Base-by-base conservation (phyloP, 2,113 vertebrate genomes). In the Herpetotheres cachinnans region DNA sequence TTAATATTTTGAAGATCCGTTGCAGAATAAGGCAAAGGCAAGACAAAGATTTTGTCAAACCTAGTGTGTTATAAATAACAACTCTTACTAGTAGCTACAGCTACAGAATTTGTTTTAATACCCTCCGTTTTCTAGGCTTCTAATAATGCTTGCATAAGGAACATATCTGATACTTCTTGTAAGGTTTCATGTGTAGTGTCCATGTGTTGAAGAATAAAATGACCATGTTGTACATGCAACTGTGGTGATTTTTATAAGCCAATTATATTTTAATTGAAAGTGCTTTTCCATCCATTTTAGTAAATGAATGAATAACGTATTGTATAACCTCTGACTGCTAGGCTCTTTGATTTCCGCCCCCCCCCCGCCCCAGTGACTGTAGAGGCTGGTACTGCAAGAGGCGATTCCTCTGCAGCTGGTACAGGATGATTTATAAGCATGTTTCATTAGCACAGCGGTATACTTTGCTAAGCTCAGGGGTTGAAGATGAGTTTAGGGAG, bases 371-470 rank as follows among this genome's bases (percentile, higher is more conserved):
- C 97, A 98, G 98, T 97, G 98, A 98, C 98, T 97, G 54, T 98
- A 98, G 99, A 98, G 99, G 91, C 99, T 99, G 99, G 99, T 99
- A 99, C 99, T 98, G 98, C 97, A 94, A 96, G 98, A 98, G 98
- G 94, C 98, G 67, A 96, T 97, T 95, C 95, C 78, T 97, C 97
- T 98, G 97, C 98, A 98, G 98, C 98, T 99, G 98, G 98, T 97
- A 97, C 97, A 98, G 95, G 97, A 96, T 95, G 93, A 96, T 98
- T 97, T 98, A 97, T 97, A 97, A 98, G 90, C 82, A 62, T 92
- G 91, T 91, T 90, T 79, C 85, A 82, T 84, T 80, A 90, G 92
- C 82, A 93, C 85, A 96, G 89, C 96, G 91, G 80, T 58, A 16
- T 74, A 76, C 94, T 96, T 94, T 74, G 69, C 96, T 90, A 82